These are phyloP conservation scores for Leptinotarsa defecta DNA, from an alignment of 1,140 invertebrate species.

Conservation along the genomic window DNA sequence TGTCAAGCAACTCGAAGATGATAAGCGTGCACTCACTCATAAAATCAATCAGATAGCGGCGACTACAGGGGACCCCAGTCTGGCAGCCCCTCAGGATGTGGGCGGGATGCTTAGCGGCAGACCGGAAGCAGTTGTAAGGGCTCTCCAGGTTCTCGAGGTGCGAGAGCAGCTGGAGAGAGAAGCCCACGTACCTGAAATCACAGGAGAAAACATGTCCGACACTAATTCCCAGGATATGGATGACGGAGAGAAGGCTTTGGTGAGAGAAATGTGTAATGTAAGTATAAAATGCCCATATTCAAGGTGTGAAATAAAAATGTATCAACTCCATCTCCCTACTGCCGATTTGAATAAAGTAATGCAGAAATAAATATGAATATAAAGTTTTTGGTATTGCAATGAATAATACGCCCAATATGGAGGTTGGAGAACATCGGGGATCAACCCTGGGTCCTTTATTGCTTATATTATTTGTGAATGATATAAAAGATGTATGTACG, in stretches of 20 bases:
- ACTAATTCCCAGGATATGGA: conserved; percentile 71
- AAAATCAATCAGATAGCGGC: conserved; percentile 56
- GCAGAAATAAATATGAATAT: too few species aligned
- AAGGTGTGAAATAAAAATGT: too few species aligned
- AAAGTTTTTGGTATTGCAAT: too few species aligned
- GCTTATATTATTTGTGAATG: too few species aligned
- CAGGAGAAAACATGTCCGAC: conserved; percentile 55
- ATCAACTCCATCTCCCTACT: too few species aligned
- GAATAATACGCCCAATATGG: too few species aligned
- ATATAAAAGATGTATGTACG: too few species aligned
- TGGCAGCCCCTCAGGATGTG: conserved; percentile 56
- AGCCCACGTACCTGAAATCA: conserved; percentile 51
- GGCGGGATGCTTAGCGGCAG: conserved; percentile 63
- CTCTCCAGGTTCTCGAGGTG: conserved; percentile 87
- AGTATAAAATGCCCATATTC: conserved; percentile 46
- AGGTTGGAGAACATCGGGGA: too few species aligned
- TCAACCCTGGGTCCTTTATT: too few species aligned
- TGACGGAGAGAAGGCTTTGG: conserved; percentile 89
- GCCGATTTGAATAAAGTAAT: too few species aligned
- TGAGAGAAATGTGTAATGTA: conserved; percentile 96
- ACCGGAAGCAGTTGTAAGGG: conserved; percentile 88
- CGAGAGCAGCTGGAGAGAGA: conserved; percentile 84
- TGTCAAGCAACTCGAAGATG: conserved; percentile 83
- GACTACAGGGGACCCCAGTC: conserved; percentile 47
- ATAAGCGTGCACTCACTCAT: conserved; percentile 65